Conservation (phyloP, 2,888 invertebrate genomes). For the Heliconius ismenius region DNA sequence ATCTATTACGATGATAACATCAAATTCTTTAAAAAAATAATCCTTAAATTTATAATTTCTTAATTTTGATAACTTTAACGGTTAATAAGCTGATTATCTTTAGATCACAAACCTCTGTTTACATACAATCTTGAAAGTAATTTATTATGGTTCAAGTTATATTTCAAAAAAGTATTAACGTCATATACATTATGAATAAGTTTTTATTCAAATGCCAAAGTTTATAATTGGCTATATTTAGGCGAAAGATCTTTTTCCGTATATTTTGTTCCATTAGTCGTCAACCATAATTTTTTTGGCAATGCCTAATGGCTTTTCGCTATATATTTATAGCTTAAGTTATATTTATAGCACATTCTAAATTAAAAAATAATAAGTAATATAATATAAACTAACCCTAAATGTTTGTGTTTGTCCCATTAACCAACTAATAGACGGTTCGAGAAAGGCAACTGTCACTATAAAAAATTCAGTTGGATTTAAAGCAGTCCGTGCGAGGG, state of each 20-base stretch:
- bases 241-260: not conserved
- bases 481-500: constrained; percentile 70
- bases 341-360: constrained; percentile 16
- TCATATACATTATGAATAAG: not conserved
- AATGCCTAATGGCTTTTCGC: not conserved
- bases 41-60: too few relatives aligned
- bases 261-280: not conserved
- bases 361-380: constrained; percentile 11
- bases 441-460: constrained; percentile 56
- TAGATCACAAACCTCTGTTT: not conserved
- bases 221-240: not conserved
- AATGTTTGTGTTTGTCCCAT: constrained; percentile 51
- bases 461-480: constrained; percentile 70
- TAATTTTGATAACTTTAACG: too few relatives aligned
- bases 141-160: not conserved
- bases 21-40: too few relatives aligned
- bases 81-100: not conserved
- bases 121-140: not conserved
- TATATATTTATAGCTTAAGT: not conserved
- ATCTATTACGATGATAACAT: too few relatives aligned
- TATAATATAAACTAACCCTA: constrained; percentile 41
- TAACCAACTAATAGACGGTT: constrained; percentile 66
- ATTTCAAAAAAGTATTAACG: not conserved
- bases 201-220: not conserved
- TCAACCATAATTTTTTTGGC: not conserved